Conservation (phyloP, 2,888 invertebrate genomes). For the Amiota mariae region DNA sequence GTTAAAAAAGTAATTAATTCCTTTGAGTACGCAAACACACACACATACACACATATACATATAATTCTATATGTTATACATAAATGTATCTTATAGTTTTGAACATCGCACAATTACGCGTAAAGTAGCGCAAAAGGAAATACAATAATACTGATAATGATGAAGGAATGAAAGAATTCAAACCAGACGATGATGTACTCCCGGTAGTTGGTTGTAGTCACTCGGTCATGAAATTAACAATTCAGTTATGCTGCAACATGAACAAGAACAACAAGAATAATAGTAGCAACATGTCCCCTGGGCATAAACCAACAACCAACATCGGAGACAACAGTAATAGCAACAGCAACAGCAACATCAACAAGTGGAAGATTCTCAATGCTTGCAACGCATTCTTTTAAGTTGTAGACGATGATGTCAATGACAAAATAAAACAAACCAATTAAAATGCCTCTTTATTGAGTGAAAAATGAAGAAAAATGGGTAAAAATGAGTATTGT, state of each 20-base stretch:
- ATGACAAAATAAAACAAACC: constrained; percentile 17
- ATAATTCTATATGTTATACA: background rate
- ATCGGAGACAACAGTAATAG: background rate
- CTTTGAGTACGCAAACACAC: background rate
- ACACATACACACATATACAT: too few relatives aligned
- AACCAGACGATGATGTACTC: background rate
- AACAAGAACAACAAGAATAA: background rate
- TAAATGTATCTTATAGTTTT: constrained; percentile 8
- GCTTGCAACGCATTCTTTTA: constrained; percentile 8
- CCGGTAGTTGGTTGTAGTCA: background rate
- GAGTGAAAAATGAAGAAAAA: constrained; percentile 3
- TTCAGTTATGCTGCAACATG: constrained; percentile 20
- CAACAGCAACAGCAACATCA: background rate
- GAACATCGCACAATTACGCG: constrained; percentile 23
- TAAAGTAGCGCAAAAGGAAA: constrained; percentile 22
- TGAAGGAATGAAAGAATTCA: background rate
- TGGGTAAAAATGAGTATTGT: background rate
- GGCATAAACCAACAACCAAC: background rate
- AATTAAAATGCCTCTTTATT: constrained; percentile 25
- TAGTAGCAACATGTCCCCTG: constrained; percentile 14
- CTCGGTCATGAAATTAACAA: constrained; percentile 22
- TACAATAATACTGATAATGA: background rate
- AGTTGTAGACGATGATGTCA: background rate
- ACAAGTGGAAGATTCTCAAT: constrained; percentile 13
- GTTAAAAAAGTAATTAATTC: constrained; percentile 11